A percentile compares a stretch with the other conserved stretches of the same genome.
Evolutionary conservation across 2,797 vertebrate species (phyloP).

Genomic region (Onychomys arenicola): DNA sequence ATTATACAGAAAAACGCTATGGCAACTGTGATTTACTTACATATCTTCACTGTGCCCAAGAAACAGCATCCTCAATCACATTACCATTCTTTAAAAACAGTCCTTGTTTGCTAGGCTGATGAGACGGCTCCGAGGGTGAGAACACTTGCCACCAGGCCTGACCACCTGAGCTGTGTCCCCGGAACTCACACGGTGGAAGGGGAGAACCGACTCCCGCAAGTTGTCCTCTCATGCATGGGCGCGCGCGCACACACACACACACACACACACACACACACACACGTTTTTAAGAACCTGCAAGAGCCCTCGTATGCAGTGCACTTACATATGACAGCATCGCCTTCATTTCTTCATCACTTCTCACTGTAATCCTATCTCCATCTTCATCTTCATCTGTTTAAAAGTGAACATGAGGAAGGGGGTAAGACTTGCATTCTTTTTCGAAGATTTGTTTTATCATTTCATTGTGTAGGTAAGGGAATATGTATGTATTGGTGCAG

Average conservation of each 20-base stretch:
- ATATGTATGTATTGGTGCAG: neutral
- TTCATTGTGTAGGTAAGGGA: neutral
- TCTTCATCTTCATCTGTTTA: conserved; percentile 98
- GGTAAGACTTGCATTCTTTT: conserved; percentile 29
- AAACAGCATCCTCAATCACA: neutral
- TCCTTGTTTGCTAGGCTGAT: neutral
- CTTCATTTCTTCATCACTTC: conserved; percentile 98
- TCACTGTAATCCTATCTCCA: conserved; percentile 97
- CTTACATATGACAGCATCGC: conserved; percentile 99
- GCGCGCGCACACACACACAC: neutral
- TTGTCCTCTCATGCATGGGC: too few species aligned
- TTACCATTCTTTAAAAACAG: neutral
- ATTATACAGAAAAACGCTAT: neutral
- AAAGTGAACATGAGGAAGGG: conserved; percentile 48
- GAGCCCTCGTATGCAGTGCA: conserved; percentile 68
- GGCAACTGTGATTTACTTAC: conserved; percentile 39
- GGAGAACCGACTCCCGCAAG: neutral
- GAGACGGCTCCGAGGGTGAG: neutral
- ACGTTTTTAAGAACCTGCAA: neutral
- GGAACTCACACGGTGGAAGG: neutral
- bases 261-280: neutral
- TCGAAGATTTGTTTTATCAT: neutral
- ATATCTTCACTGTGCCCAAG: neutral
- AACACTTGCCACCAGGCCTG: neutral
- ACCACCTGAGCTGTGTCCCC: neutral